Percentiles rank a stretch among this genome's conserved stretches.
phyloP scores from a whole-genome alignment of 2,888 invertebrate species.

The Limenitis camilla region DNA sequence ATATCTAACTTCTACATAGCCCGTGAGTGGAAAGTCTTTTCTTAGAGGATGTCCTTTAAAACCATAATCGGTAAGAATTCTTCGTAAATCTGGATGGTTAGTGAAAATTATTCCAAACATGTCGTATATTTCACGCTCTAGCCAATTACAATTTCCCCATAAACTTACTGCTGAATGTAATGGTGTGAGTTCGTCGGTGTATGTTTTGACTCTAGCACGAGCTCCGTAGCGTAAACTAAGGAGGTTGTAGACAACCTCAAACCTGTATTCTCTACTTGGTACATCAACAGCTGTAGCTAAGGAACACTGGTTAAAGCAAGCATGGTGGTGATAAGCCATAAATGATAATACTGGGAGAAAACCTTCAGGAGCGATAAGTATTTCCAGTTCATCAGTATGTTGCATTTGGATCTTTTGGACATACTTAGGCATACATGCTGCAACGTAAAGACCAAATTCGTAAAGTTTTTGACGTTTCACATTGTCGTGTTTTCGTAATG shows the following conservation, averaged over 20 bases:
- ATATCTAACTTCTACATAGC: conserved; percentile 60
- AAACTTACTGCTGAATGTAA: conserved; percentile 45
- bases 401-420: conserved; percentile 62
- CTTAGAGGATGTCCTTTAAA: conserved; percentile 61
- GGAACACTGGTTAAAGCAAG: conserved; percentile 51
- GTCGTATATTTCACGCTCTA: conserved; percentile 60
- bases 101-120: conserved; percentile 60
- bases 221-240: conserved; percentile 48
- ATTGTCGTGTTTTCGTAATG: conserved; percentile 51
- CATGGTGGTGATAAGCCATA: conserved; percentile 53
- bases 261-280: conserved; percentile 51
- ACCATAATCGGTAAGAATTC: conserved; percentile 63
- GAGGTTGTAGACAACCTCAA: conserved; percentile 54
- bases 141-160: conserved; percentile 44
- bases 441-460: conserved; percentile 60
- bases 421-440: conserved; percentile 58
- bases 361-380: conserved; percentile 55
- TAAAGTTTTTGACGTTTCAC: conserved; percentile 47
- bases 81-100: conserved; percentile 61
- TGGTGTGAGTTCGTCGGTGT: conserved; percentile 62
- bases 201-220: conserved; percentile 50
- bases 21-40: conserved; percentile 60
- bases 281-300: conserved; percentile 57
- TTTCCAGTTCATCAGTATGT: conserved; percentile 55
- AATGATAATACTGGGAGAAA: conserved; percentile 49